Percentiles rank a stretch among this genome's conserved stretches.
These are phyloP conservation scores for Apodemus sylvaticus DNA, from an alignment of 2,113 vertebrate genomes.

Conservation along the genomic window DNA sequence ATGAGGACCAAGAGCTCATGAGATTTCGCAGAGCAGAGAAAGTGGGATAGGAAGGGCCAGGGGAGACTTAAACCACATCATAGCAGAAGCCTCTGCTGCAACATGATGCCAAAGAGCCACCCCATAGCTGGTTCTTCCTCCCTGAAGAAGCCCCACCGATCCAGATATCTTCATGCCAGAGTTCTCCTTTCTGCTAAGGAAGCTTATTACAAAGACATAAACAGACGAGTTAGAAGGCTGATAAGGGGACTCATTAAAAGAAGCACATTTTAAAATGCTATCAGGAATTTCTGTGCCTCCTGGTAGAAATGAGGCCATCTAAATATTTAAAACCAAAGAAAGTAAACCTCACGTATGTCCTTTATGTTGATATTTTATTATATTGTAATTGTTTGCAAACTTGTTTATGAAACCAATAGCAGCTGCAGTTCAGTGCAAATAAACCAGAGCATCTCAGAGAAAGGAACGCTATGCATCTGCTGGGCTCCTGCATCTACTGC, in stretches of 20 bases:
- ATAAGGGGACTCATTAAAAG: not conserved
- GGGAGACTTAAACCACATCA: not conserved
- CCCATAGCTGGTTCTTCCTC: not conserved
- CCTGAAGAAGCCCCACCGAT: not conserved
- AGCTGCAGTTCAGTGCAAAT: not conserved
- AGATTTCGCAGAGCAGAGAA: not conserved
- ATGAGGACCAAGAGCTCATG: conserved; percentile 8
- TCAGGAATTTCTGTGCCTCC: not conserved
- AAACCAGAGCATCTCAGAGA: not conserved
- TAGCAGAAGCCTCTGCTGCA: not conserved
- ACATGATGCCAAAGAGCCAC: not conserved
- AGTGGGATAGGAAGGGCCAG: not conserved
- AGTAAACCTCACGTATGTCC: not conserved
- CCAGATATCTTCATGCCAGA: not conserved
- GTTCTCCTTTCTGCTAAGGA: not conserved
- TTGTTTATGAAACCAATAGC: not conserved
- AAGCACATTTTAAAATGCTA: not conserved
- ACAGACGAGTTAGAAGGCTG: not conserved
- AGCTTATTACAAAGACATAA: conserved; percentile 33
- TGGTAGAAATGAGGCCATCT: not conserved
- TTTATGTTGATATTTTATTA: not conserved
- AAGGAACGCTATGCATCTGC: too few species aligned
- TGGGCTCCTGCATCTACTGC: not conserved
- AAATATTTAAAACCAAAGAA: conserved; percentile 26
- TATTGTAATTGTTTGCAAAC: conserved; percentile 32